Evolutionary conservation across 2,113 vertebrate genomes (phyloP).

Genomic region (Chaetura pelagica): DNA sequence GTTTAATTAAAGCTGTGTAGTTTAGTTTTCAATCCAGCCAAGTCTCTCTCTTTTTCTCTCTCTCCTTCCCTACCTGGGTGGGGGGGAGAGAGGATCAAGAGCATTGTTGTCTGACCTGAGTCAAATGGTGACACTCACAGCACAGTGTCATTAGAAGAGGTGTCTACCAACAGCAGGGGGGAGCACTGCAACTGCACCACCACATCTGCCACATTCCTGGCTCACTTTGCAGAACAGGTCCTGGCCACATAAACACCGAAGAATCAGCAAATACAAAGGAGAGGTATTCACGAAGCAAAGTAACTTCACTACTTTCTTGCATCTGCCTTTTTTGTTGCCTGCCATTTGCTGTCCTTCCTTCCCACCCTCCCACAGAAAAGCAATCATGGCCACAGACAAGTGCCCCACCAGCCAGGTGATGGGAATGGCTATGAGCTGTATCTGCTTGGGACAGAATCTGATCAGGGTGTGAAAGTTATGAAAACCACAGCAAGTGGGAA

Average conservation of each 20-base stretch:
- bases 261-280: not conserved
- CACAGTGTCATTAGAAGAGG: not conserved
- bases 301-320: not conserved
- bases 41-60: no score
- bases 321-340: not conserved
- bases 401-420: rapidly evolving
- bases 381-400: not conserved
- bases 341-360: not conserved
- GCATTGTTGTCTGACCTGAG: no score
- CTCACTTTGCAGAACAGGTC: not conserved
- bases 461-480: not conserved
- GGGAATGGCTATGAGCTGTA: not conserved
- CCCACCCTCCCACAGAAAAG: not conserved
- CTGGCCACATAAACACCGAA: not conserved
- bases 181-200: not conserved
- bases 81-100: no score
- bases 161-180: not conserved
- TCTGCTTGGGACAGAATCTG: not conserved
- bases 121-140: not conserved
- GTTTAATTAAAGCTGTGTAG: no score
- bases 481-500: not conserved
- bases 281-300: not conserved
- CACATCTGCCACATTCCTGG: not conserved
- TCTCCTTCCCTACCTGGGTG: no score
- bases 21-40: no score